phyloP scores from a whole-genome alignment of 2,888 invertebrate species.

The Rhagophthalmus giganteus region DNA sequence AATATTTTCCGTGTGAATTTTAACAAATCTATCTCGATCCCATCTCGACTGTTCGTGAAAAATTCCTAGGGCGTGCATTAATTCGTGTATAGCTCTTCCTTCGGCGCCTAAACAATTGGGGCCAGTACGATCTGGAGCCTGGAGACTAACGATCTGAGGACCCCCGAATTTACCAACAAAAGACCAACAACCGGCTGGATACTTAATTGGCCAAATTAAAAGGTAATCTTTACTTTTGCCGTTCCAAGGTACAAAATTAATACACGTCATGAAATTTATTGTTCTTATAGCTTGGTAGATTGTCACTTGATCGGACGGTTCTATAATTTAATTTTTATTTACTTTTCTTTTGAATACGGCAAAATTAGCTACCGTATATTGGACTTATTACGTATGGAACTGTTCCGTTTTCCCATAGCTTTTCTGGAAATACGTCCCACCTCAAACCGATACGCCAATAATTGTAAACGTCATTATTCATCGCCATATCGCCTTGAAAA shows the following conservation, averaged over 20 bases:
- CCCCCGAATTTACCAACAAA: constrained; percentile 76
- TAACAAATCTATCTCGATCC: constrained; percentile 72
- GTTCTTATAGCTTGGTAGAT: constrained; percentile 64
- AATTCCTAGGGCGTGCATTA: constrained; percentile 80
- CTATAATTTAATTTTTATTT: constrained; percentile 53
- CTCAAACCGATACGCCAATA: constrained; percentile 66
- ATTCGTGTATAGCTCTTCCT: constrained; percentile 77
- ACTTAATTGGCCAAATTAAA: constrained; percentile 67
- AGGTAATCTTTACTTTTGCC: constrained; percentile 66
- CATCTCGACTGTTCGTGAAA: constrained; percentile 80
- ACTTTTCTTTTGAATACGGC: no score
- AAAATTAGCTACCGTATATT: constrained; percentile 63
- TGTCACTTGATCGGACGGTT: constrained; percentile 61
- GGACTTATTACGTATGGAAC: constrained; percentile 69
- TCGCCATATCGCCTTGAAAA: constrained; percentile 71
- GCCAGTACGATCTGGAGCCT: constrained; percentile 63
- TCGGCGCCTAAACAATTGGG: constrained; percentile 68
- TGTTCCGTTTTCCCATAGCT: constrained; percentile 66
- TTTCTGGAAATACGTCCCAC: constrained; percentile 67
- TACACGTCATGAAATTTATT: constrained; percentile 67
- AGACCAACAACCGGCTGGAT: constrained; percentile 74
- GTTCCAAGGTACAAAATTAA: constrained; percentile 67
- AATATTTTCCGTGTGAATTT: constrained; percentile 70
- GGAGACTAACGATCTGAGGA: constrained; percentile 71
- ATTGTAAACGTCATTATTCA: constrained; percentile 63